These are phyloP conservation scores for Fregata magnificens DNA, from an alignment of 2,113 vertebrate species.

Conservation along the genomic window DNA sequence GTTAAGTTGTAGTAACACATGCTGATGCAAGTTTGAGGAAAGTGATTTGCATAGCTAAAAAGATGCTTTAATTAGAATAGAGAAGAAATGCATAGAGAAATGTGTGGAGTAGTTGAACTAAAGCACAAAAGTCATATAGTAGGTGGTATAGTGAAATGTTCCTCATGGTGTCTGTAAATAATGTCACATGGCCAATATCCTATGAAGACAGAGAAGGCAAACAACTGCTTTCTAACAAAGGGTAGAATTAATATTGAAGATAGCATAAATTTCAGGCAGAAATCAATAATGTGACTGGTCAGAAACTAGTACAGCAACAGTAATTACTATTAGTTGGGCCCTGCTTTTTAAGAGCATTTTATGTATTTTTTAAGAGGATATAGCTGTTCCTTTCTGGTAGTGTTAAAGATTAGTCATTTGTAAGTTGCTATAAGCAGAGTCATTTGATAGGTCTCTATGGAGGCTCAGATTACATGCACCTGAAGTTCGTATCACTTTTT, in stretches of 20 bases:
- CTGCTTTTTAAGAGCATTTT: neutral
- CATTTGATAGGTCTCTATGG: rapidly evolving
- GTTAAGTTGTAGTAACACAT: neutral
- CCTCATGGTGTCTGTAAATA: neutral
- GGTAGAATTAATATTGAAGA: neutral
- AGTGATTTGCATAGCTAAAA: neutral
- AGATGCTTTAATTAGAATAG: neutral
- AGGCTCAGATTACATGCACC: neutral
- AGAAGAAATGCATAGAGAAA: neutral
- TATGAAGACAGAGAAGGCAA: neutral
- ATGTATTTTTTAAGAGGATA: neutral
- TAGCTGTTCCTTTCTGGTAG: neutral
- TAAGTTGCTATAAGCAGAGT: neutral
- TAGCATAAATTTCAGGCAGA: neutral
- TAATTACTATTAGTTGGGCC: neutral
- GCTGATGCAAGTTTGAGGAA: neutral
- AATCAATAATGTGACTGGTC: neutral
- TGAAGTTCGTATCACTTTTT: neutral
- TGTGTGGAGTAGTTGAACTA: neutral
- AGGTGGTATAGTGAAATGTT: neutral
- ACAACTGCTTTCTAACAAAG: neutral
- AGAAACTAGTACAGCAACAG: neutral
- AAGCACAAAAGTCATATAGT: neutral
- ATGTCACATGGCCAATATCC: neutral
- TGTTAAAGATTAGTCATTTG: neutral